phyloP scores from a whole-genome alignment of 1,140 invertebrate genomes.

The Panulirus ornatus region DNA sequence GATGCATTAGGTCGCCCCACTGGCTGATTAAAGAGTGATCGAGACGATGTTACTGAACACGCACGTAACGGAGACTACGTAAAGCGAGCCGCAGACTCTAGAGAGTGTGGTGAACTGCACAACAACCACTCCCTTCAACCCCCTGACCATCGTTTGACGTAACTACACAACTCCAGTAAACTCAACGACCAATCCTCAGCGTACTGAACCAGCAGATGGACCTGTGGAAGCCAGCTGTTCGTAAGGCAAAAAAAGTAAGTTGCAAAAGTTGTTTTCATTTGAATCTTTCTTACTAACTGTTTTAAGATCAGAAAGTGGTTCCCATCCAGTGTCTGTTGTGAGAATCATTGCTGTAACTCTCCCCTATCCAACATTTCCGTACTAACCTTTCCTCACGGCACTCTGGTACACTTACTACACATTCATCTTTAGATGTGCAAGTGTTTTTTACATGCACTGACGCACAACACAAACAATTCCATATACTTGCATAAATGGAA shows the following conservation, averaged over 20 bases:
- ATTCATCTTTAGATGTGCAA: no score
- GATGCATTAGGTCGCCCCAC: not conserved
- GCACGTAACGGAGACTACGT: not conserved
- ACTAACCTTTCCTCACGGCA: no score
- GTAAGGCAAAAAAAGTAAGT: constrained; percentile 68
- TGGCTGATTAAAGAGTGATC: not conserved
- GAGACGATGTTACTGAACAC: not conserved
- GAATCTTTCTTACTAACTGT: no score
- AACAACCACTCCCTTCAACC: not conserved
- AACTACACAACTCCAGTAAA: not conserved
- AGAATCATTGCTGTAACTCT: no score
- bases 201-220: constrained; percentile 56
- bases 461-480: no score
- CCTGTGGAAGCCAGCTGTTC: constrained; percentile 61
- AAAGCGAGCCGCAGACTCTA: not conserved
- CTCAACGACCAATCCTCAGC: not conserved
- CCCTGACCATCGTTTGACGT: not conserved
- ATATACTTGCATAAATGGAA: no score
- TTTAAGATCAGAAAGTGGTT: no score
- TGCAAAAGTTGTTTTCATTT: no score
- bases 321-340: no score
- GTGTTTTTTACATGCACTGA: no score
- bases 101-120: not conserved
- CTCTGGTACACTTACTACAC: no score
- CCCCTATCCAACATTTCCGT: no score